Base-by-base conservation (phyloP, 2,797 vertebrate genomes). In the Sphenopsis melanotis region DNA sequence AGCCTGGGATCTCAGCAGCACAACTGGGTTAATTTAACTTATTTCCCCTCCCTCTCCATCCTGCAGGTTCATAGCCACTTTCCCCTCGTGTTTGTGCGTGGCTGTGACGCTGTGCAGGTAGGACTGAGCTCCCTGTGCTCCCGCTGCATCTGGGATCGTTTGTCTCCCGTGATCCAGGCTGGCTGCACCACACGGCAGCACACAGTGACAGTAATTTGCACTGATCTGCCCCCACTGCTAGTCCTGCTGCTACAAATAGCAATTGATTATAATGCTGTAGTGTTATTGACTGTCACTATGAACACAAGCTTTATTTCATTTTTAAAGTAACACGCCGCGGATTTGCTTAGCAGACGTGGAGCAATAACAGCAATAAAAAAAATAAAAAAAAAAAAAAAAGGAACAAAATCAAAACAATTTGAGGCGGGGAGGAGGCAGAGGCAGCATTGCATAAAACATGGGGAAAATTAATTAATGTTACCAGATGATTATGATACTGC, bases 201-300 rank as follows among this genome's bases (percentile, higher is more conserved):
- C 97, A 97, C 96, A 50, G 98, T 98, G 98, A 99, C 98, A 98
- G 98, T 99, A 98, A 99, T 99, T 98, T 98, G 98, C 98, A 98
- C 98, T 98, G 98, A 99, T 99, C 98, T 98, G 98, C 98, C 98
- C 97, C 98, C 97, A 98, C 98, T 98, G 98, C 98, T 98, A 96
- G 98, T 97, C 98, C 98, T 94, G 97, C 98, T 98, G 98, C 98
- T 98, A 98, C 98, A 99, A 99, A 99, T 98, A 98, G 98, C 98
- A 98, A 99, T 99, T 98, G 98, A 99, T 99, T 99, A 98, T 98
- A 98, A 98, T 98, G 98, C 98, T 97, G 98, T 98, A 98, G 98
- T 86, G 97, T 98, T 99, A 99, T 99, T 98, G 99, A 99, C 98
- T 99, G 98, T 98, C 98, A 97, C 97, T 93, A 95, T 26, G 97